Conservation (phyloP, 2,888 invertebrate genomes). For the Amphipyra berbera region DNA sequence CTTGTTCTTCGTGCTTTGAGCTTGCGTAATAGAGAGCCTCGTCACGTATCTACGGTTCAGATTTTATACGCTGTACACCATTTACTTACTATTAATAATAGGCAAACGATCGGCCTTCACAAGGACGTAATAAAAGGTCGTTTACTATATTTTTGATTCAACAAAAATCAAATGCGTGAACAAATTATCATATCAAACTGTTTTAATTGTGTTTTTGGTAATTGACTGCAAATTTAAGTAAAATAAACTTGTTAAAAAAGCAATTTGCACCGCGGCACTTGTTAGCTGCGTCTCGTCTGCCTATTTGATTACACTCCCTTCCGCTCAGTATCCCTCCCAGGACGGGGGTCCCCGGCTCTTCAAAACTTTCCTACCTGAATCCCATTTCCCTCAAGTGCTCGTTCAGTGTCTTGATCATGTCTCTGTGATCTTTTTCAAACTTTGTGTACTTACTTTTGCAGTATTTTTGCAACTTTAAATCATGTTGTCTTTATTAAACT, state of each 20-base stretch:
- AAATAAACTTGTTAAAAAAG: conserved; percentile 69
- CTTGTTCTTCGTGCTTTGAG: conserved; percentile 76
- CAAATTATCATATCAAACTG: conserved; percentile 55
- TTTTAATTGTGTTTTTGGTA: conserved; percentile 59
- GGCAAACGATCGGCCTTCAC: conserved; percentile 81
- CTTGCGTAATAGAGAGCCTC: conserved; percentile 78
- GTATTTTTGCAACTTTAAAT: conserved; percentile 54
- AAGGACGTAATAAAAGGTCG: conserved; percentile 78
- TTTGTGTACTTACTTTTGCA: conserved; percentile 62
- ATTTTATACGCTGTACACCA: conserved; percentile 70
- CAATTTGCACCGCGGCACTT: conserved; percentile 67
- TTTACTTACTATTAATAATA: conserved; percentile 68
- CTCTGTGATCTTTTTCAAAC: conserved; percentile 69
- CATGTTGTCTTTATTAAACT: conserved; percentile 50
- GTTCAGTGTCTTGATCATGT: conserved; percentile 70
- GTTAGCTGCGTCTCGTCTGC: conserved; percentile 64
- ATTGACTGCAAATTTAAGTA: conserved; percentile 59
- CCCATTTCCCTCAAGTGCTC: conserved; percentile 74
- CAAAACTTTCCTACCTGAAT: conserved; percentile 69
- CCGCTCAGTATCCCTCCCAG: conserved; percentile 51
- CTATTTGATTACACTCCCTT: conserved; percentile 67
- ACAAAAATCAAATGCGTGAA: conserved; percentile 62
- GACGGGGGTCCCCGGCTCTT: conserved; percentile 34
- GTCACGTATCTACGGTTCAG: conserved; percentile 74
- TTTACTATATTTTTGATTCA: conserved; percentile 67